A percentile compares a stretch with the other conserved stretches of the same genome.
Conservation (phyloP, 2,888 invertebrate genomes). For the Oscheius myriophilus region DNA sequence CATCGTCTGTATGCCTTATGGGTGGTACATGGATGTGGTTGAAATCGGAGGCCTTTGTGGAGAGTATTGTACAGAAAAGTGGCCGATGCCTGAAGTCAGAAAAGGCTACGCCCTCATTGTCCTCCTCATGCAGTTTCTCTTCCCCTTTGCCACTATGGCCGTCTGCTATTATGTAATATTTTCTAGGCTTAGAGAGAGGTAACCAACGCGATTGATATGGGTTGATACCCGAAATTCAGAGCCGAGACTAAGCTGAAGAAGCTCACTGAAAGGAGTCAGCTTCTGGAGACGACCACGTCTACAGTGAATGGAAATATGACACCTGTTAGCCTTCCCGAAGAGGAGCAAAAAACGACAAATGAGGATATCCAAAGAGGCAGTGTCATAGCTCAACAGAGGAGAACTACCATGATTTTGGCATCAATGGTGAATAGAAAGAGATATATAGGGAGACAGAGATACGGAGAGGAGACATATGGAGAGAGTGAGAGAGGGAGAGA, state of each 20-base stretch:
- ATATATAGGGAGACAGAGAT: no score
- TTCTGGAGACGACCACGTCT: slow-evolving; percentile 52
- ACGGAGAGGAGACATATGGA: no score
- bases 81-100: slow-evolving; percentile 86
- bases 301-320: slow-evolving; percentile 7
- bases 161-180: slow-evolving; percentile 92
- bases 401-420: slow-evolving; percentile 57
- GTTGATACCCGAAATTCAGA: slow-evolving; percentile 31
- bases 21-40: slow-evolving; percentile 78
- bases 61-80: slow-evolving; percentile 75
- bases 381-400: slow-evolving; percentile 51
- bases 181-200: slow-evolving; percentile 55
- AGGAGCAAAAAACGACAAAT: slow-evolving; percentile 8
- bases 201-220: not conserved
- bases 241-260: slow-evolving; percentile 64
- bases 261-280: slow-evolving; percentile 61
- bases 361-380: slow-evolving; percentile 46
- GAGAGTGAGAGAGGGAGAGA: no score
- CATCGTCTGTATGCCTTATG: slow-evolving; percentile 89
- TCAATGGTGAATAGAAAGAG: slow-evolving; percentile 46
- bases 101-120: slow-evolving; percentile 85
- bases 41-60: slow-evolving; percentile 70
- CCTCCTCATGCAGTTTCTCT: slow-evolving; percentile 87
- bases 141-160: slow-evolving; percentile 91
- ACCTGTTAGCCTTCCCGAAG: not conserved